Evolutionary conservation across 2,797 vertebrate genomes (phyloP).

Genomic region (Phrynocephalus vlangalii): DNA sequence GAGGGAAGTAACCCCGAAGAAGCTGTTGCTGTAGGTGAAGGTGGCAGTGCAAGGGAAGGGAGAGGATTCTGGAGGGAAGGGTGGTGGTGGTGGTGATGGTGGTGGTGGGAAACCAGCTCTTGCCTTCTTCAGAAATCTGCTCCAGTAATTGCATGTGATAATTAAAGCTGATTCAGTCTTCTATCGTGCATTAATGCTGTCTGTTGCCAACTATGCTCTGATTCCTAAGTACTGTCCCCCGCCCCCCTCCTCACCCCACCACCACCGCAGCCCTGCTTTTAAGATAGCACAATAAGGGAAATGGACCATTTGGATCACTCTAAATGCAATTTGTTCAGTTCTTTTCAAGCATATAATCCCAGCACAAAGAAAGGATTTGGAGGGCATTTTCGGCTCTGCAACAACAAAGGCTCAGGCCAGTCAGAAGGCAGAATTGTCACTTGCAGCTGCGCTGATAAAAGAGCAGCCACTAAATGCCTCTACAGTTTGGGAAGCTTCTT

Average conservation of each 20-base stretch:
- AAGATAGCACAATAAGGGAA: conserved; percentile 57
- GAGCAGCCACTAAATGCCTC: conserved; percentile 74
- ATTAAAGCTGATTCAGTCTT: conserved; percentile 48
- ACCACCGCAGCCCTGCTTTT: neutral
- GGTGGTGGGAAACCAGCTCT: conserved; percentile 26
- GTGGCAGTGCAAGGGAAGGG: neutral
- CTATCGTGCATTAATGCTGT: conserved; percentile 40
- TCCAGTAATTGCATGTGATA: conserved; percentile 58
- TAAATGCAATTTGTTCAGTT: conserved; percentile 72
- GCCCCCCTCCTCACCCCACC: neutral
- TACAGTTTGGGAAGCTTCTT: conserved; percentile 64
- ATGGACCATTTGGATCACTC: conserved; percentile 66
- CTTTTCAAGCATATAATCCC: conserved; percentile 71
- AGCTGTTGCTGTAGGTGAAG: neutral
- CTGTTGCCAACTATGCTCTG: conserved; percentile 52
- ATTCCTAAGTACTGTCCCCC: conserved; percentile 45
- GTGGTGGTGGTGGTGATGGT: neutral
- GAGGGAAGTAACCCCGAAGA: neutral
- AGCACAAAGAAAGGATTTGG: conserved; percentile 63
- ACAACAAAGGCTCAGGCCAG: conserved; percentile 71
- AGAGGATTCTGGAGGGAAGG: conserved; percentile 3
- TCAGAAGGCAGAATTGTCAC: conserved; percentile 75
- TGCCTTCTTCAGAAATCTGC: conserved; percentile 59
- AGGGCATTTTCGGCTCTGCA: conserved; percentile 71
- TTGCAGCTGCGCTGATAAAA: conserved; percentile 82